Evolutionary conservation across 2,113 vertebrate genomes (phyloP).

Genomic region (Candoia aspera): DNA sequence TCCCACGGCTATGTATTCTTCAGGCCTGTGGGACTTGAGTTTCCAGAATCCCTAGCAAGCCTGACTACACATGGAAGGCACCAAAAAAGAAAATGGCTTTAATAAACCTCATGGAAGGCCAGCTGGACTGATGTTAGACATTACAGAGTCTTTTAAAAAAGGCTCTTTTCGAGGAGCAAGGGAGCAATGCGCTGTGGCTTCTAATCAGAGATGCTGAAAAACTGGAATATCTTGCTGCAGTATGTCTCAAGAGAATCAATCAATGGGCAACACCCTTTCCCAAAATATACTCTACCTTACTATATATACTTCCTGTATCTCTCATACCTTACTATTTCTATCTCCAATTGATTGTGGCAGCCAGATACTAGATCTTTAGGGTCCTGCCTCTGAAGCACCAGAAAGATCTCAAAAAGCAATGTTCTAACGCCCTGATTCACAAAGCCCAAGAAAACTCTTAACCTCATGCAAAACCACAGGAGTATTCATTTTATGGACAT

Average conservation of each 20-base stretch:
- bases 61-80: no score
- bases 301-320: background rate
- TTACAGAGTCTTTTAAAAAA: background rate
- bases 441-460: background rate
- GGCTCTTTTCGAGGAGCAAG: background rate
- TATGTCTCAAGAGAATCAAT: background rate
- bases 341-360: background rate
- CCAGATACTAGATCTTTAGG: background rate
- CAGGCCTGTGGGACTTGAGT: no score
- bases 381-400: no score
- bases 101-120: background rate
- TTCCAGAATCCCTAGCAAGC: no score
- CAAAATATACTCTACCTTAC: no score
- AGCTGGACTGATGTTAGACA: background rate
- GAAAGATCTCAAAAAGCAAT: no score
- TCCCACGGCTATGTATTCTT: no score
- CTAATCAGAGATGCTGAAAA: background rate
- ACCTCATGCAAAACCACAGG: background rate
- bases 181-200: background rate
- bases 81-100: no score
- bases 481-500: background rate
- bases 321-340: background rate
- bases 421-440: no score
- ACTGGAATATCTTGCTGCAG: background rate
- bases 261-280: background rate